Evolutionary conservation across 2,888 invertebrate genomes (phyloP).

Genomic region (Drepanosiphum platanoidis): DNA sequence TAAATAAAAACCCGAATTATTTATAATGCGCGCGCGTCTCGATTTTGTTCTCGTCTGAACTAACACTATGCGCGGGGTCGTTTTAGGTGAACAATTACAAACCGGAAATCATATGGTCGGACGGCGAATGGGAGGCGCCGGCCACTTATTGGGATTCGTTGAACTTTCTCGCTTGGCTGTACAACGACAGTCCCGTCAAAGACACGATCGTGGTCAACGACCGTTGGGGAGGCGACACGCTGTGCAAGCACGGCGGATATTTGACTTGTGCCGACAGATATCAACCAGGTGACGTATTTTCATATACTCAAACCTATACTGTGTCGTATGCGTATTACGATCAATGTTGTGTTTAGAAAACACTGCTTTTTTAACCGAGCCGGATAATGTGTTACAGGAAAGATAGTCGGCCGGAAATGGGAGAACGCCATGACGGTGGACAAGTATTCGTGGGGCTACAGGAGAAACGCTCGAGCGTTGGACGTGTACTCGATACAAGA

Average conservation of each 20-base stretch:
- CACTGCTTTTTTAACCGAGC: too few species aligned
- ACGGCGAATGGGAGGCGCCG: slow-evolving; percentile 92
- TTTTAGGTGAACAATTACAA: slow-evolving; percentile 68
- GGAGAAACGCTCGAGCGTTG: slow-evolving; percentile 75
- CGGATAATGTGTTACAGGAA: slow-evolving; percentile 70
- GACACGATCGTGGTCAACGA: slow-evolving; percentile 92
- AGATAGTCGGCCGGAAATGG: slow-evolving; percentile 84
- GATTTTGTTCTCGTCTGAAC: background rate
- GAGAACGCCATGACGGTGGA: slow-evolving; percentile 96
- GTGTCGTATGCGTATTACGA: background rate
- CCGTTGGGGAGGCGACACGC: slow-evolving; percentile 85
- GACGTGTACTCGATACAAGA: slow-evolving; percentile 77
- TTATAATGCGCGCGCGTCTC: background rate
- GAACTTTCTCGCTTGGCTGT: slow-evolving; percentile 91
- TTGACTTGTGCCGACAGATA: slow-evolving; percentile 86
- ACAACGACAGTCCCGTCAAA: slow-evolving; percentile 89
- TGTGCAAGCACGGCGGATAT: slow-evolving; percentile 89
- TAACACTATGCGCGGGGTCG: background rate
- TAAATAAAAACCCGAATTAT: slow-evolving; percentile 66
- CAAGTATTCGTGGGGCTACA: slow-evolving; percentile 84
- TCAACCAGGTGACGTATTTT: slow-evolving; percentile 74
- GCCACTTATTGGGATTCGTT: slow-evolving; percentile 86
- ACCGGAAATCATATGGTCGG: slow-evolving; percentile 87
- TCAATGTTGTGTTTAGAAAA: too few species aligned
- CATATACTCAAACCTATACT: background rate